Base-by-base conservation (phyloP, 2,888 invertebrate species). In the Xylota sylvarum region DNA sequence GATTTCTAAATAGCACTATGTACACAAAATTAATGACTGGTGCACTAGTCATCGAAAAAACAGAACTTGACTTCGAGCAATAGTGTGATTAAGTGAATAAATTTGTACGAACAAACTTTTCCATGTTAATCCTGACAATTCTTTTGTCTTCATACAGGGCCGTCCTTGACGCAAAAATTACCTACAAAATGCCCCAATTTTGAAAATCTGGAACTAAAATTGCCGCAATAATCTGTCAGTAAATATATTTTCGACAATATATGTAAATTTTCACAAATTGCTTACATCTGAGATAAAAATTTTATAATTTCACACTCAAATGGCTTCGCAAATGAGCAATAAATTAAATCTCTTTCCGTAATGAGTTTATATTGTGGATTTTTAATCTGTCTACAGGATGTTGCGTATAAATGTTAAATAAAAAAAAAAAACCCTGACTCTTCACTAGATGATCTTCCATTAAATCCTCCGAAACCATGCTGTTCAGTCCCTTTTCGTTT, bases 241-340 rank as follows among this genome's bases (percentile, higher is more conserved):
- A 46, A 48, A 17, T 43, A 30, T n/a, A 64, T 30, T 30, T 12
- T 48, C 23, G 17, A 12, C 46, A 7, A 56, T 43, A 43, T 40
- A 46, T 4, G 12, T 23, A 48, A 7, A 48, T 19, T 56, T 56
- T 32, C 0, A 19, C 35, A 58, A 70, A 70, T 70, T 58, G 43
- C 46, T 32, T 3, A 46, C 46, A 58, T 35, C 32, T n/a, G 32
- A 46, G 27, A 58, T 19, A 56, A 19, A 58, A 56, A 32, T 43
- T 70, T 70, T 43, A 70, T 70, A 56, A 56, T 70, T 69, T 70
- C 46, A 46, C 55, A 19, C 70, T 27, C 23, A 58, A 58, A 70
- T 19, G 35, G 35, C 23, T 46, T 58, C 35, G 4, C 1, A 56
- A 70, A 56, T 32, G 56, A 70, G 12, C 32, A 70, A 56, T 70